phyloP scores from a whole-genome alignment of 2,888 invertebrate genomes.

The Chamaedrilus cognettii region DNA sequence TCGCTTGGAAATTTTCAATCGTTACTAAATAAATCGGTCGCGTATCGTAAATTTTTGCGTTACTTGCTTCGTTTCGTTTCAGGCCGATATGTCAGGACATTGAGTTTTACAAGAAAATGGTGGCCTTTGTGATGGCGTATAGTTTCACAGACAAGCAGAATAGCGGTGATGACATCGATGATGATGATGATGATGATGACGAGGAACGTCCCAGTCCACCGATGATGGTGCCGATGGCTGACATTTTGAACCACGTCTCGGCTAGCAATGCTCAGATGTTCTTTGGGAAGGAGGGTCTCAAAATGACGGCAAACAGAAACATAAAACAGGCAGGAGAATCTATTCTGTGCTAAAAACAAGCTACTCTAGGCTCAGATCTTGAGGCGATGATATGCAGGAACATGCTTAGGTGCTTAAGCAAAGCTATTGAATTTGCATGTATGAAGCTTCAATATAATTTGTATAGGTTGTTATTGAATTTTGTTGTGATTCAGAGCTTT shows the following conservation, averaged over 20 bases:
- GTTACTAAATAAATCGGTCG: no score
- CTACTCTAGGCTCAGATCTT: no score
- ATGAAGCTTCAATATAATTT: no score
- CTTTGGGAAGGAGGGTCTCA: constrained; percentile 52
- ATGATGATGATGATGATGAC: constrained; percentile 42
- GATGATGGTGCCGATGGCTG: constrained; percentile 60
- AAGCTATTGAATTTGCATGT: no score
- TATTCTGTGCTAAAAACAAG: no score
- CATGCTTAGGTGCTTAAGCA: no score
- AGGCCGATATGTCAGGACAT: constrained; percentile 38
- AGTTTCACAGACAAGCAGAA: constrained; percentile 56
- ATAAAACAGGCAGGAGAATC: constrained; percentile 53
- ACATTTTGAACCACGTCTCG: constrained; percentile 57
- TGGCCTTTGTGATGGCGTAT: constrained; percentile 60
- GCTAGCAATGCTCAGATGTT: constrained; percentile 56
- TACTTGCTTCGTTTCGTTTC: no score
- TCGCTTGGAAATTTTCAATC: no score
- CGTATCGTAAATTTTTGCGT: no score
- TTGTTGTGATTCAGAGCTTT: no score
- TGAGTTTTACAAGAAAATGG: constrained; percentile 57
- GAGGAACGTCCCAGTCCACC: constrained; percentile 36
- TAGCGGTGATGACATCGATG: constrained; percentile 31
- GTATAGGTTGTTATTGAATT: no score
- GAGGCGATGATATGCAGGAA: no score
- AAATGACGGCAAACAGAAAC: constrained; percentile 50